These are phyloP conservation scores for Propithecus perrieri DNA, from an alignment of 2,797 vertebrate species.

Conservation along the genomic window DNA sequence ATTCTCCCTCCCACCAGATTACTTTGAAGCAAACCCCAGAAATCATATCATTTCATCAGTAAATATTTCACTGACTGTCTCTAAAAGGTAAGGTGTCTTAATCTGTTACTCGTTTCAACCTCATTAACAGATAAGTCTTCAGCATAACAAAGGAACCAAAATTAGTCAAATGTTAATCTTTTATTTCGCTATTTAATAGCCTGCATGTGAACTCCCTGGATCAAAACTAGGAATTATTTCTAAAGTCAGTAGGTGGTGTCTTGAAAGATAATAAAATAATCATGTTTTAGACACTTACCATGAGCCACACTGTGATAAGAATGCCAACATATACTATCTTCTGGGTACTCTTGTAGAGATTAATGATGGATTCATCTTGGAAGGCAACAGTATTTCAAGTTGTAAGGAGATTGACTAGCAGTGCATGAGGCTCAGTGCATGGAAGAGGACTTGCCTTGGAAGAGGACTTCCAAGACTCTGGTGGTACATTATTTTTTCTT, in stretches of 20 bases:
- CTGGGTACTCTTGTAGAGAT: not conserved
- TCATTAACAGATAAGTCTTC: slow-evolving; percentile 41
- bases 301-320: not conserved
- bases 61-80: slow-evolving; percentile 38
- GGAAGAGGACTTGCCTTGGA: too few species aligned
- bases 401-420: not conserved
- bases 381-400: not conserved
- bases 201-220: not conserved
- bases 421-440: too few species aligned
- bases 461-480: not conserved
- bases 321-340: not conserved
- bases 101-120: slow-evolving; percentile 23
- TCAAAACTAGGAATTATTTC: slow-evolving; percentile 30
- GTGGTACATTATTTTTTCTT: not conserved
- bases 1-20: not conserved
- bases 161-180: slow-evolving; percentile 31
- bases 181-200: not conserved
- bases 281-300: not conserved
- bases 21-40: slow-evolving; percentile 5
- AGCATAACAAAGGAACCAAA: slow-evolving; percentile 30
- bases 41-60: slow-evolving; percentile 40
- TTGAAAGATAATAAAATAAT: not conserved
- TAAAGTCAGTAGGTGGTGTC: not conserved
- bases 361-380: not conserved
- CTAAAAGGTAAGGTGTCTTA: slow-evolving; percentile 34